These are phyloP conservation scores for Crypturellus undulatus DNA, from an alignment of 2,113 vertebrate species.

Conservation along the genomic window DNA sequence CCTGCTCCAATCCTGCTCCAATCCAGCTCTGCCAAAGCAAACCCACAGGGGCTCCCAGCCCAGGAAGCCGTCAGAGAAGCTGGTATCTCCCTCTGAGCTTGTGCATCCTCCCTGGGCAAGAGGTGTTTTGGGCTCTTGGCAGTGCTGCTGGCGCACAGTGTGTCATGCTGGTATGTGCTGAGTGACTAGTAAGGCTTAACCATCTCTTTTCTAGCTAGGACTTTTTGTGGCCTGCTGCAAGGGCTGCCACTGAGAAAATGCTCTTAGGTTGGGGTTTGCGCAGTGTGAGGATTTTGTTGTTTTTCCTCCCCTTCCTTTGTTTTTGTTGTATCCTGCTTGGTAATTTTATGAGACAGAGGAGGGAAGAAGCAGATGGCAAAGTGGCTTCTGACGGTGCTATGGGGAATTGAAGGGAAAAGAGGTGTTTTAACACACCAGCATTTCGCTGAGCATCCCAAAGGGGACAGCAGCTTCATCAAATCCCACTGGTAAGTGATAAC, in stretches of 20 bases:
- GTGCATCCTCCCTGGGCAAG: neutral
- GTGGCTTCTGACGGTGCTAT: neutral
- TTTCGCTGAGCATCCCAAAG: neutral
- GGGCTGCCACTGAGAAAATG: neutral
- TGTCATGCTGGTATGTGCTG: neutral
- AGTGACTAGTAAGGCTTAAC: neutral
- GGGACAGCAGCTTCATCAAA: neutral
- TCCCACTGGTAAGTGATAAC: neutral
- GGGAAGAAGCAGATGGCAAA: neutral
- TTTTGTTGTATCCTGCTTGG: neutral
- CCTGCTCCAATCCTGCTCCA: neutral
- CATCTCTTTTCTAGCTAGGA: neutral
- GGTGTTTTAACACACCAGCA: neutral
- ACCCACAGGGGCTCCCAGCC: neutral
- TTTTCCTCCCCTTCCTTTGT: neutral
- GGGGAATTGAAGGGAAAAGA: neutral
- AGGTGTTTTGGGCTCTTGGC: neutral
- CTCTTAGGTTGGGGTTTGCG: neutral
- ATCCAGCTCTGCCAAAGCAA: neutral
- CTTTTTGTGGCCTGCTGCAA: neutral
- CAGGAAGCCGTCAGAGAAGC: neutral
- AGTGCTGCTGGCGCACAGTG: neutral
- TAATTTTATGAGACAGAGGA: neutral
- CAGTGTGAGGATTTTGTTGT: neutral
- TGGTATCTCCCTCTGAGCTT: neutral